Evolutionary conservation across 2,113 vertebrate species (phyloP).

Genomic region (Notechis scutatus): DNA sequence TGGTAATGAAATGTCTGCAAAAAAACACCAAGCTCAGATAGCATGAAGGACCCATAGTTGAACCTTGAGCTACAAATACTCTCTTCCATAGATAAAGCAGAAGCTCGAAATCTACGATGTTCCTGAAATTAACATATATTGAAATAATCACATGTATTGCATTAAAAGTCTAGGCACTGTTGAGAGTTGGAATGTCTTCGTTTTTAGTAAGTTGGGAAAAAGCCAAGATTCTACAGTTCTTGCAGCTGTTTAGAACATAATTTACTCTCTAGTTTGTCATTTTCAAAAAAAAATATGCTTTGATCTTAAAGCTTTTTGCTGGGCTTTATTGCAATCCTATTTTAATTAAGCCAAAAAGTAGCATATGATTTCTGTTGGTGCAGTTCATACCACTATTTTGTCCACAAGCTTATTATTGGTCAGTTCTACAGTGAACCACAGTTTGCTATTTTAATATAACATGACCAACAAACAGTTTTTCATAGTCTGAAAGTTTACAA

Average conservation of each 20-base stretch:
- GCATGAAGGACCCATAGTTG: too few species aligned
- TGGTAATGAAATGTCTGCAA: too few species aligned
- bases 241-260: not conserved
- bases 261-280: not conserved
- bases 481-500: not conserved
- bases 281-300: constrained; percentile 2
- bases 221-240: constrained; percentile 5
- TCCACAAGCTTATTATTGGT: not conserved
- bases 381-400: not conserved
- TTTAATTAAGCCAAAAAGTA: constrained; percentile 3
- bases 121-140: not conserved
- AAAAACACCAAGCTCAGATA: too few species aligned
- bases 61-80: too few species aligned
- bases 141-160: not conserved
- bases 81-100: not conserved
- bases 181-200: not conserved
- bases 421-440: not conserved
- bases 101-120: not conserved
- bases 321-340: not conserved
- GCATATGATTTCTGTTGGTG: not conserved
- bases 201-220: not conserved
- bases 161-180: not conserved
- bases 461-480: not conserved
- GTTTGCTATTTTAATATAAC: not conserved
- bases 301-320: not conserved